Base-by-base conservation (phyloP, 2,888 invertebrate genomes). In the Nysson spinosus region DNA sequence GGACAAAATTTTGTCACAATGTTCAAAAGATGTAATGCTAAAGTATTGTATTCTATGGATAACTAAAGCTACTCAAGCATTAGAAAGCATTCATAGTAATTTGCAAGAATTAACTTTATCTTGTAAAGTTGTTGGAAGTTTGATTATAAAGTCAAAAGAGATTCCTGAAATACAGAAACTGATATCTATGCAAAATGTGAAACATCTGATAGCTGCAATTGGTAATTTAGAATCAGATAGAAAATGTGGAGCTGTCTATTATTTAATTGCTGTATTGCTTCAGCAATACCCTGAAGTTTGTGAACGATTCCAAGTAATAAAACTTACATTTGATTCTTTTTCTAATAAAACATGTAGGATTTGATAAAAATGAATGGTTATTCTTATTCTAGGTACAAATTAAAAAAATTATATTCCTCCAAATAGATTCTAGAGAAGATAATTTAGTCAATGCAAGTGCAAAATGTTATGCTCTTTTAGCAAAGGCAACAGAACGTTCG, bases 261-360 rank as follows among this genome's bases (percentile, higher is more conserved):
- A 84, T 66, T 64, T 86, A 35, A 43, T 84, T n/a, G 78, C 81
- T 2, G 65, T 75, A n/a, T 56, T 86, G 3, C 46, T 87, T 2
- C 69, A 81, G 70, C 69, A 84, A 43, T 87, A 85, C 60, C 82
- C 85, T 17, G 85, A 87, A 72, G 68, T 81, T 9, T 82, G 82
- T 12, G 83, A 80, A 44, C 80, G 75, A 26, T 77, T 72, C 7
- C 83, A 85, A 72, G 86, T 86, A 79, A 68, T 35, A 4, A 26
- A 40, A 44, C 4, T 7, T 6, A 30, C 0, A 46, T 9, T 35
- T n/a, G n/a, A n/a, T 51, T 37, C 20, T 20, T 14, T 44, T n/a
- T 14, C 9, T 7, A 12, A 5, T 3, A 2, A 2, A 37, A 37
- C 11, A 7, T 26, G 26, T 4, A 12, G 1, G 14, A 11, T n/a